Evolutionary conservation across 2,797 vertebrate species (phyloP).

Genomic region (Clarias fuscus): DNA sequence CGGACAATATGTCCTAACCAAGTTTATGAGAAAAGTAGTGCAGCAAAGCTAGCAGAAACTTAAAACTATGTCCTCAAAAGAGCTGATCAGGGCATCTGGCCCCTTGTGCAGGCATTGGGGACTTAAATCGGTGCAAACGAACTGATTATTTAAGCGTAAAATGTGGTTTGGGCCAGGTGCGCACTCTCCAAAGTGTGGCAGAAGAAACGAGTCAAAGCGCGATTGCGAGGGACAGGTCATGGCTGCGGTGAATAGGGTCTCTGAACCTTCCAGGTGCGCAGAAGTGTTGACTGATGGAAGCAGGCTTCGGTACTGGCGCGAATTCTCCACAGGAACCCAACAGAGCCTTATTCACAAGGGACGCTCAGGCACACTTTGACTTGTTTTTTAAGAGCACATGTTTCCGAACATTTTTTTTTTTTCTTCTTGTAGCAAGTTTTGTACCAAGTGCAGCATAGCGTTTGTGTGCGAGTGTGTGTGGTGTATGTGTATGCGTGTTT

Average conservation of each 20-base stretch:
- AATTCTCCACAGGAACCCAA: conserved; percentile 55
- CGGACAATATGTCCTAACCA: conserved; percentile 26
- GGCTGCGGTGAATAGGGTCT: conserved; percentile 63
- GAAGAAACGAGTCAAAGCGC: conserved; percentile 63
- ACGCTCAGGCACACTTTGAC: conserved; percentile 54
- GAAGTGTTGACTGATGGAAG: conserved; percentile 55
- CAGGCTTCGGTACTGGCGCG: conserved; percentile 40
- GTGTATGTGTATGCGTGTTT: conserved; percentile 47
- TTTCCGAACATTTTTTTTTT: conserved; percentile 22
- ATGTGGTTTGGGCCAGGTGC: conserved; percentile 72
- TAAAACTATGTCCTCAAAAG: conserved; percentile 58
- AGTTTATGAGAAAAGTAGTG: conserved; percentile 54
- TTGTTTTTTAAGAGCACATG: conserved; percentile 55
- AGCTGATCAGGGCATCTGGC: conserved; percentile 62
- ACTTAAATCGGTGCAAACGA: conserved; percentile 71
- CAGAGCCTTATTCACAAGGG: conserved; percentile 43
- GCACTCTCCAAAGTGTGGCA: conserved; percentile 66
- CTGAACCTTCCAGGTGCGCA: conserved; percentile 68
- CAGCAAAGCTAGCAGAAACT: conserved; percentile 36
- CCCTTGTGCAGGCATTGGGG: conserved; percentile 61
- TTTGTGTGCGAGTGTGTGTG: conserved; percentile 36
- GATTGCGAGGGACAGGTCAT: conserved; percentile 54
- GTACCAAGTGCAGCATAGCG: conserved; percentile 4
- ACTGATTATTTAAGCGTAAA: conserved; percentile 69
- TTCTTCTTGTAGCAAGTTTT: conserved; percentile 15